Conservation (phyloP, 2,888 invertebrate genomes). For the Copidosoma aretas region DNA sequence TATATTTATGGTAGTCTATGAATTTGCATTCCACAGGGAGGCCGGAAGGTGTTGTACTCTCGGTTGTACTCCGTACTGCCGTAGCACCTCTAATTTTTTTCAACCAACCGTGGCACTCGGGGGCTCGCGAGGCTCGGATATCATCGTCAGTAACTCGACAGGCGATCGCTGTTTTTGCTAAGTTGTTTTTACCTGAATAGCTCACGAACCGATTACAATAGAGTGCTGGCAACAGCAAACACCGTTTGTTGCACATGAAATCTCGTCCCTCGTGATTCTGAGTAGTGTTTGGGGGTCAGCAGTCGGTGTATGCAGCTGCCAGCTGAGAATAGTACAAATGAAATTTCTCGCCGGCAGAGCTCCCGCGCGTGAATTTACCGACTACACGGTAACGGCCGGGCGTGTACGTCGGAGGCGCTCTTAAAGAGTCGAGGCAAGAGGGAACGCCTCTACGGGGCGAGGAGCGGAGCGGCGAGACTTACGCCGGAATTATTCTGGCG, state of each 20-base stretch:
- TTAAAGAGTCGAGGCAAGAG: neutral
- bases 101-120: no score
- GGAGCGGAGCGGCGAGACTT: neutral
- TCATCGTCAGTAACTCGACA: no score
- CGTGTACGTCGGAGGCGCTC: conserved; percentile 3
- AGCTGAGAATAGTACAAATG: conserved; percentile 30
- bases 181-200: no score
- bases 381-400: conserved; percentile 26
- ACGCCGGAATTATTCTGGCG: conserved; percentile 1
- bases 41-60: no score
- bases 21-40: neutral
- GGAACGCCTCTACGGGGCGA: no score
- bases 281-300: neutral
- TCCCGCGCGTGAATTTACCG: conserved; percentile 23
- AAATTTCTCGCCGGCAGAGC: conserved; percentile 20
- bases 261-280: neutral
- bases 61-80: no score
- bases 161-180: no score
- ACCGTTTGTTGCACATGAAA: neutral
- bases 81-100: neutral
- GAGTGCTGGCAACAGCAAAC: no score
- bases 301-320: neutral
- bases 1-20: conserved; percentile 1
- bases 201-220: no score
- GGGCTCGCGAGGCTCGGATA: no score